Conservation (phyloP, 1,140 invertebrate species). For the Goniozus legneri region DNA sequence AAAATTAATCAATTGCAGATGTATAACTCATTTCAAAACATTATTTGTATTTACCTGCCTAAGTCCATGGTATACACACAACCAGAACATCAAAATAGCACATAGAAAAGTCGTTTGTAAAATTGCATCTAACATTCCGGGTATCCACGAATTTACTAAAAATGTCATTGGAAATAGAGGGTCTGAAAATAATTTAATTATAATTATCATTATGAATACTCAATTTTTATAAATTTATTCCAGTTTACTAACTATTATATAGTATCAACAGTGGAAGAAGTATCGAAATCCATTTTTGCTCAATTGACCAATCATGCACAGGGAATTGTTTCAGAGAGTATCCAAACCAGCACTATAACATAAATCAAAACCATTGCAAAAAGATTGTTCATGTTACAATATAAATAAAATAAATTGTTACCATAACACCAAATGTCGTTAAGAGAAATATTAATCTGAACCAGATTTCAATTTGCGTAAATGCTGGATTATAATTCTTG, state of each 20-base stretch:
- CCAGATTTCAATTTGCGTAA: slow-evolving; percentile 96
- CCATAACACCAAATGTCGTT: slow-evolving; percentile 81
- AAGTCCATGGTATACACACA: slow-evolving; percentile 91
- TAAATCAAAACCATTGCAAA: not conserved
- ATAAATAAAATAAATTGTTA: slow-evolving; percentile 56
- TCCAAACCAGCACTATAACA: slow-evolving; percentile 84
- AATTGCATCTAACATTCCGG: slow-evolving; percentile 84
- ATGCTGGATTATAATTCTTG: slow-evolving; percentile 91
- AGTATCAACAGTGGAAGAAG: slow-evolving; percentile 85
- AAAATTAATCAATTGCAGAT: not conserved
- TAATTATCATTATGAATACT: slow-evolving; percentile 6
- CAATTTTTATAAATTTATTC: not conserved
- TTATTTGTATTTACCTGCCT: slow-evolving; percentile 67
- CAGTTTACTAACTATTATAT: slow-evolving; percentile 79
- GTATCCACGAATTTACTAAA: slow-evolving; percentile 84
- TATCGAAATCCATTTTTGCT: slow-evolving; percentile 94
- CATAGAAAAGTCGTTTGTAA: slow-evolving; percentile 89
- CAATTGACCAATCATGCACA: slow-evolving; percentile 92
- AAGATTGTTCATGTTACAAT: no score
- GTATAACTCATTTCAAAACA: not conserved
- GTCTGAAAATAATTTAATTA: slow-evolving; percentile 62
- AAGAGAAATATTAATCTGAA: slow-evolving; percentile 91
- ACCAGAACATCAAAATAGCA: slow-evolving; percentile 87
- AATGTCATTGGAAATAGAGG: slow-evolving; percentile 90
- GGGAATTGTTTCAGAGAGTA: slow-evolving; percentile 85